Conservation (phyloP, 2,797 vertebrate species). For the Parotocinclus haroldoi region DNA sequence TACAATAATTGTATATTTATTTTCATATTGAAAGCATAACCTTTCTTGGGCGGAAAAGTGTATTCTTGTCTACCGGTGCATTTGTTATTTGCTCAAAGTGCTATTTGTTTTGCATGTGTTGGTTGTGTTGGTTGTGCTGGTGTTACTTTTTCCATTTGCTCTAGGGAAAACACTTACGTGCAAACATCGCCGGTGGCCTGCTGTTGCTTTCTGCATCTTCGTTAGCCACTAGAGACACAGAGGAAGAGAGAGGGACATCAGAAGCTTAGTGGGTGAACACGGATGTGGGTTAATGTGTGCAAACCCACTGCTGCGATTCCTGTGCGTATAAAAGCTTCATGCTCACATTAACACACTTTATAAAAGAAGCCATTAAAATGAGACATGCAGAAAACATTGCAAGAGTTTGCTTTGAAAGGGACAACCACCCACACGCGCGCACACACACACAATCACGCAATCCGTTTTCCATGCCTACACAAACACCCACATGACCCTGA, state of each 20-base stretch:
- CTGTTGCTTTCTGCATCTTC: constrained; percentile 82
- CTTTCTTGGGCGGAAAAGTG: too few relatives aligned
- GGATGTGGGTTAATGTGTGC: constrained; percentile 10
- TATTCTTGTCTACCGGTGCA: too few relatives aligned
- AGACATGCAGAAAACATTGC: background rate
- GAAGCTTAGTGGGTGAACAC: constrained; percentile 24
- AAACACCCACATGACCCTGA: background rate
- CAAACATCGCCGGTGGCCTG: constrained; percentile 79
- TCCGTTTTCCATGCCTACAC: background rate
- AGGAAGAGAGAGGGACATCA: constrained; percentile 22
- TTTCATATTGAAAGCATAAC: too few relatives aligned
- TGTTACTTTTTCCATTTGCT: constrained; percentile 16
- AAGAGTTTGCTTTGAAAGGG: background rate
- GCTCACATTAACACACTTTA: background rate
- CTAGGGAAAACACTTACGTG: constrained; percentile 73
- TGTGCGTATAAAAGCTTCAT: background rate
- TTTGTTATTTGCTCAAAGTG: background rate
- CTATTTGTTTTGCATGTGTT: background rate
- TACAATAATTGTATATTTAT: too few relatives aligned
- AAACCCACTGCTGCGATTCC: background rate
- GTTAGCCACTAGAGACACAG: constrained; percentile 79
- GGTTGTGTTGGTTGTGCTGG: background rate
- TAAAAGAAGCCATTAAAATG: constrained; percentile 20
- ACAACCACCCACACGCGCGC: background rate
- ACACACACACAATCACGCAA: constrained; percentile 3